Conservation (phyloP, 2,113 vertebrate genomes). For the Crotalus tigris region DNA sequence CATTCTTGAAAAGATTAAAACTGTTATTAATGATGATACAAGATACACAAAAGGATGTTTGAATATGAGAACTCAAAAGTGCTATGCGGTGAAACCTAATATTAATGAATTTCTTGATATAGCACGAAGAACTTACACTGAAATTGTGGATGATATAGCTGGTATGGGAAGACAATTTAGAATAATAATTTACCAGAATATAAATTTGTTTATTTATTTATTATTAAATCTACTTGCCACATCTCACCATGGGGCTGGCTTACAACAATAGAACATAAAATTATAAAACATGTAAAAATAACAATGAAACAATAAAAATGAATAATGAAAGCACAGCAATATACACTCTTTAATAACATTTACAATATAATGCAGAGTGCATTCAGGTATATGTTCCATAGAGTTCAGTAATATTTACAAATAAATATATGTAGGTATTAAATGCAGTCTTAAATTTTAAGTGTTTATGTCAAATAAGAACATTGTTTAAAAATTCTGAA, state of each 20-base stretch:
- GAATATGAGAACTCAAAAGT: conserved; percentile 94
- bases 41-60: conserved; percentile 89
- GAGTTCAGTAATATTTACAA: neutral
- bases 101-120: conserved; percentile 95
- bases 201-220: neutral
- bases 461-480: neutral
- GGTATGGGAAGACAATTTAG: conserved; percentile 66
- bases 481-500: neutral
- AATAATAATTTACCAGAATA: neutral
- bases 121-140: conserved; percentile 89
- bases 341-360: neutral
- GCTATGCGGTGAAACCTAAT: conserved; percentile 92
- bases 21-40: conserved; percentile 87
- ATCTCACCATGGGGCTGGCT: neutral
- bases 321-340: neutral
- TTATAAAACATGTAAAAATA: neutral
- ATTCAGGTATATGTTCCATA: neutral
- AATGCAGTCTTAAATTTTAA: neutral
- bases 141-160: conserved; percentile 96
- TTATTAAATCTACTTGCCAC: neutral
- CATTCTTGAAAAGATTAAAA: conserved; percentile 90
- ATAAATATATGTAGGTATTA: neutral
- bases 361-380: neutral
- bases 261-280: neutral
- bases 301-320: neutral